Evolutionary conservation across 2,888 invertebrate species (phyloP), one percentile per base, ranked within the genome.

Genomic region (Muschampia plurimacula): DNA sequence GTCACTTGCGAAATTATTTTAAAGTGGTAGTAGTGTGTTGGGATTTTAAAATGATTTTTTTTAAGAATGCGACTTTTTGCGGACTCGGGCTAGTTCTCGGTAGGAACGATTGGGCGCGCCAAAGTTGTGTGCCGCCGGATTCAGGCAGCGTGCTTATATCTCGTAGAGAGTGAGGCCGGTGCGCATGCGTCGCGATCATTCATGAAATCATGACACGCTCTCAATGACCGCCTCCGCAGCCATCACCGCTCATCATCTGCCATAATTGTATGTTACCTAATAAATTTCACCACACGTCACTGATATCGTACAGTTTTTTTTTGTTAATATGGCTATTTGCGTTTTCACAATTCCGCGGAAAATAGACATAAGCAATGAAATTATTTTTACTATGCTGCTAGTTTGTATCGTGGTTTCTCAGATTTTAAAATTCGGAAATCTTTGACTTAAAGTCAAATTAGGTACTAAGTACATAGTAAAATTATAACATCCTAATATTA

Each of bases 181-280:
- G 78, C 82, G 82, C 82, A 80, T 82, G 82, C 80, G 78, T 83
- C 77, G 77, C 82, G 83, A 91, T 90, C 93, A 90, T 93, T 94
- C 93, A 93, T 90, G 86, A 86, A 85, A 73, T 65, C 75, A 75
- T 79, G 71, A 74, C 76, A 55, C 52, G 81, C 84, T 87, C 88
- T 92, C 88, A 94, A 93, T 94, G 93, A 89, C 93, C 89, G 85
- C 91, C 92, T 86, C 86, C 86, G 83, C 86, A 83, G 82, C 85
- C 82, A 84, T 89, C 89, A 87, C 84, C 84, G 77, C 80, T 76
- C 79, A 74, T 75, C 74, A 73, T 72, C 63, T 74, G 67, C 75
- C 76, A 74, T n/a, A 44, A 44, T 44, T 44, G 44, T 44, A 44
- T 8, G 39, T 39, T n/a, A 22, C 22, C 22, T 22, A 22, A 22